Conservation (phyloP, 92 coral and sea anemone species). For the Umimayanthus kanabou region DNA sequence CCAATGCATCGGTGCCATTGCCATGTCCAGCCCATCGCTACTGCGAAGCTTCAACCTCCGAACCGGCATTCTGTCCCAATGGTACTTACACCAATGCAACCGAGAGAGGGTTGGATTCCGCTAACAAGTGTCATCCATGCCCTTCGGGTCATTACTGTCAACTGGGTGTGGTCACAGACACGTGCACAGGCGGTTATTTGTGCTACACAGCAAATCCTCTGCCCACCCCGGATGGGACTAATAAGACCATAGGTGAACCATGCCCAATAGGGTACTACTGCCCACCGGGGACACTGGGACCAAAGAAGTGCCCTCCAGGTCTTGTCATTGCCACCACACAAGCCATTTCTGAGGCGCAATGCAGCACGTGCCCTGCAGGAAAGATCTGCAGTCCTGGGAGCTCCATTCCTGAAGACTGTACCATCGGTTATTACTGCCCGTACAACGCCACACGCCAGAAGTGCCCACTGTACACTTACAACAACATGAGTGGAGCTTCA, state of each 20-base stretch:
- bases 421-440: constrained; percentile 88
- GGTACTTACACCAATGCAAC: constrained; percentile 77
- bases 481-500: constrained; percentile 65
- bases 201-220: constrained; percentile 82
- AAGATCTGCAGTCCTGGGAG: constrained; percentile 83
- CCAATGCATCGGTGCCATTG: constrained; percentile 80
- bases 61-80: constrained; percentile 87
- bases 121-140: constrained; percentile 80
- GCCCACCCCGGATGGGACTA: constrained; percentile 88
- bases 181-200: constrained; percentile 83
- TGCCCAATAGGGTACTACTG: constrained; percentile 92
- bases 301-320: constrained; percentile 66
- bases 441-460: constrained; percentile 79
- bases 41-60: constrained; percentile 76
- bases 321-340: constrained; percentile 77
- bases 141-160: constrained; percentile 86
- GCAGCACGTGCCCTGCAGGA: constrained; percentile 93
- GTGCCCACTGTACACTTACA: constrained; percentile 78
- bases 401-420: constrained; percentile 84
- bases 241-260: constrained; percentile 60
- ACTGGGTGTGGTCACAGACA: constrained; percentile 73
- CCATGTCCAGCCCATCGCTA: constrained; percentile 81
- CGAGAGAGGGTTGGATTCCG: constrained; percentile 63
- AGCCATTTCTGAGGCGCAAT: constrained; percentile 76
- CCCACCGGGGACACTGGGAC: constrained; percentile 74